phyloP scores from a whole-genome alignment of 1,140 invertebrate species.

The Parasteatoda tepidariorum region DNA sequence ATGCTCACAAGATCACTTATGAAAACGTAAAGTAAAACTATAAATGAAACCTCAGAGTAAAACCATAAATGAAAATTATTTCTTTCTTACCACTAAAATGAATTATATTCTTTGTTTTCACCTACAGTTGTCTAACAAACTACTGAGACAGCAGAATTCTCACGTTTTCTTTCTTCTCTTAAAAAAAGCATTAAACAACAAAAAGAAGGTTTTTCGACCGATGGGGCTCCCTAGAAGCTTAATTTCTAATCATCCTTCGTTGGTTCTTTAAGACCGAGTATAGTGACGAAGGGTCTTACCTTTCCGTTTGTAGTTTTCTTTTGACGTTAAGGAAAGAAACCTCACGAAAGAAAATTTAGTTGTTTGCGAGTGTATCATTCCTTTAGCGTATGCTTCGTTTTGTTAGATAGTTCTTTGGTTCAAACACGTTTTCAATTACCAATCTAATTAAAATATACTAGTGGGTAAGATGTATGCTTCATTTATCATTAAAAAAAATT shows the following conservation, averaged over 20 bases:
- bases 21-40: no score
- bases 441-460: no score
- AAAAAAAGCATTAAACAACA: conserved; percentile 2
- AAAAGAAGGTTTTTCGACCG: conserved; percentile 2
- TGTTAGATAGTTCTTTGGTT: no score
- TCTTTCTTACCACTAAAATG: not conserved
- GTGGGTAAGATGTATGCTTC: no score
- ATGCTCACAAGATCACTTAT: no score
- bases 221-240: conserved; percentile 2
- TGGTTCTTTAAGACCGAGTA: not conserved
- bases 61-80: conserved; percentile 34
- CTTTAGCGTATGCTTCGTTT: no score
- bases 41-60: no score
- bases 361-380: no score
- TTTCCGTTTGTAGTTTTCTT: not conserved
- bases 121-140: conserved; percentile 6
- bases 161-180: conserved; percentile 8
- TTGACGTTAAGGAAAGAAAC: not conserved
- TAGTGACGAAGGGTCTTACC: not conserved
- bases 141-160: conserved; percentile 30
- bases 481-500: no score
- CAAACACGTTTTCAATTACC: no score
- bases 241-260: conserved; percentile 42
- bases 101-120: conserved; percentile 6
- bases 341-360: not conserved